Evolutionary conservation across 2,113 vertebrate genomes (phyloP), one percentile per base, ranked within the genome.

Genomic region (Odocoileus virginianus): DNA sequence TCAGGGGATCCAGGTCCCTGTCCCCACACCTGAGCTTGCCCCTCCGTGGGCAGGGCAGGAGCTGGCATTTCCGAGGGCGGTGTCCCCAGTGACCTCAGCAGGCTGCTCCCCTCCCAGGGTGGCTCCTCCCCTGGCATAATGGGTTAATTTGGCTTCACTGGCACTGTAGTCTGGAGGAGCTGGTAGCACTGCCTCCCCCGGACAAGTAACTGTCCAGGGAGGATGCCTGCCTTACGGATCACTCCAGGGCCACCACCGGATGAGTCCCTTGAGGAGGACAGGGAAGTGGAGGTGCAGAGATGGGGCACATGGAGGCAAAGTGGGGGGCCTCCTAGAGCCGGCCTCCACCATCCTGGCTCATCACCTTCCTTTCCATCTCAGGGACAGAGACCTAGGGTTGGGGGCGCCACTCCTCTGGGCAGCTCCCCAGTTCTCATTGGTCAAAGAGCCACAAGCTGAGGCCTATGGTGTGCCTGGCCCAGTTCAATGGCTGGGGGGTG

Each of bases 81-180:
- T 43, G 95, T 78, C 87, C 85, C 57, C 2, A 2, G 45, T 97
- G 87, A 96, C 74, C 84, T 97, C 71, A 97, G 79, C 40, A 36
- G 55, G 43, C 60, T 47, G 87, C 40, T n/a, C 23, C 17, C 45
- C 50, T 43, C 43, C 23, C 5, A 5, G 79, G 36, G n/a, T 84
- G 86, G 58, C 67, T 54, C 86, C 6, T 30, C 36, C 86, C 54
- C 67, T 61, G 40, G 23, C 7, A 16, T 67, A 10, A 78, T 82
- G 25, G 45, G 13, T 58, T 86, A 71, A 95, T 71, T 81, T 60
- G 54, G 58, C 23, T 74, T 91, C 11, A 0, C 7, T 47, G 94
- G 36, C 91, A 85, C 61, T 50, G 82, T 36, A 2, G 71, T 36
- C n/a, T 50, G 71, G 30, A 52, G 60, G 16, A 33, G 36, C 58